phyloP scores from a whole-genome alignment of 2,888 invertebrate species.

The Venusia cambrica region DNA sequence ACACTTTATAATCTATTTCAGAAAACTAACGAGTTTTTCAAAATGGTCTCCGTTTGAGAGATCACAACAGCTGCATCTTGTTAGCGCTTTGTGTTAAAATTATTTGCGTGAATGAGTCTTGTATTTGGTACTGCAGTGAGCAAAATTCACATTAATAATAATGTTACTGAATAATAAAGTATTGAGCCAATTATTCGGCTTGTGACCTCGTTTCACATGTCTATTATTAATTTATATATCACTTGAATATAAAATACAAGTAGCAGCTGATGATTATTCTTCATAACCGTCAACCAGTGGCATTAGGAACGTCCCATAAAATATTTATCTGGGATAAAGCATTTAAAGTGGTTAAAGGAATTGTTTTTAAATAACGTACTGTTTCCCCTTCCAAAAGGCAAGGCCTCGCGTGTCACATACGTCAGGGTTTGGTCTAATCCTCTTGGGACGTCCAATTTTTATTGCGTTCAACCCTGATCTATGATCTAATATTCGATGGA shows the following conservation, averaged over 20 bases:
- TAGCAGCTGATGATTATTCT: slow-evolving; percentile 55
- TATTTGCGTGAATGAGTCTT: slow-evolving; percentile 67
- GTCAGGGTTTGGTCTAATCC: slow-evolving; percentile 77
- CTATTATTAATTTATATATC: slow-evolving; percentile 62
- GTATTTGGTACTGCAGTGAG: slow-evolving; percentile 41
- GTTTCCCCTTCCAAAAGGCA: slow-evolving; percentile 56
- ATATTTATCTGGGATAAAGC: slow-evolving; percentile 38
- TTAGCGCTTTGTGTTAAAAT: slow-evolving; percentile 74
- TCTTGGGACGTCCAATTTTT: slow-evolving; percentile 71
- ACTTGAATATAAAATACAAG: slow-evolving; percentile 54
- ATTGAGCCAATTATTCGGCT: slow-evolving; percentile 65
- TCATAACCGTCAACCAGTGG: slow-evolving; percentile 39
- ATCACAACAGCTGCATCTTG: slow-evolving; percentile 77
- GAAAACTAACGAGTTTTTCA: slow-evolving; percentile 75
- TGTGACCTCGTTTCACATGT: slow-evolving; percentile 59
- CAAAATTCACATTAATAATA: slow-evolving; percentile 50
- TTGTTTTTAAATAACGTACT: slow-evolving; percentile 66
- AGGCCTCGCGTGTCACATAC: slow-evolving; percentile 73
- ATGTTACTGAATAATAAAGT: slow-evolving; percentile 50
- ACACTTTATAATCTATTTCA: slow-evolving; percentile 80
- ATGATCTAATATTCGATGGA: slow-evolving; percentile 66
- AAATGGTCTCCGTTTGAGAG: slow-evolving; percentile 68
- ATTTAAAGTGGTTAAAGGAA: slow-evolving; percentile 54
- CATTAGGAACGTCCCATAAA: slow-evolving; percentile 41
- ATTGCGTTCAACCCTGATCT: slow-evolving; percentile 72